Percentiles rank a stretch among this genome's conserved stretches.
These are phyloP conservation scores for Armadillidium nasatum DNA, from an alignment of 1,140 invertebrate genomes.

Conservation along the genomic window DNA sequence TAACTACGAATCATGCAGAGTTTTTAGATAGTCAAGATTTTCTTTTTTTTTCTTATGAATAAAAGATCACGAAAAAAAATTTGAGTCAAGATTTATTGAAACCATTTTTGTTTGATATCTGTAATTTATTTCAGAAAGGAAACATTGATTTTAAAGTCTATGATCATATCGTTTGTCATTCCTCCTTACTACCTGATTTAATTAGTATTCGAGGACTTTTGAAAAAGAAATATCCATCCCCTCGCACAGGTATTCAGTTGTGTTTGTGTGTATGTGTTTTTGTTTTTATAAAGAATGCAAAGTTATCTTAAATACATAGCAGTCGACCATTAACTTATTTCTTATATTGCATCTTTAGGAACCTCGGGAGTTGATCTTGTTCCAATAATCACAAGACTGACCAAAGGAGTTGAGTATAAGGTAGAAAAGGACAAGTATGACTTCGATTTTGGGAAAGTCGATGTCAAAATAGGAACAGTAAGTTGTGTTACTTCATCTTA, in stretches of 20 bases:
- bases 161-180: background rate
- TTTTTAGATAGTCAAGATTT: no score
- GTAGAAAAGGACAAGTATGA: background rate
- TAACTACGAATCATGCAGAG: no score
- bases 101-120: no score
- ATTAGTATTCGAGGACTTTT: background rate
- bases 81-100: no score
- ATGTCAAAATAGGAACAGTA: constrained; percentile 1
- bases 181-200: background rate
- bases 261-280: no score
- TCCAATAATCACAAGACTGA: background rate
- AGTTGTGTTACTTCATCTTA: background rate
- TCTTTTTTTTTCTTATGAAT: no score
- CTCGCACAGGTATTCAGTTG: background rate
- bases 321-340: no score
- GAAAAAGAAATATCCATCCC: background rate
- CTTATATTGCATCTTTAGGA: background rate
- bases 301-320: no score
- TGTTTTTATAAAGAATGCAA: no score
- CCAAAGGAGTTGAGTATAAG: background rate
- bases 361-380: background rate
- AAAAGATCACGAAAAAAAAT: no score
- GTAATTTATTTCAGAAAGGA: background rate
- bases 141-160: background rate
- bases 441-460: background rate